phyloP scores from a whole-genome alignment of 2,888 invertebrate species.

The Embidobia sp. region DNA sequence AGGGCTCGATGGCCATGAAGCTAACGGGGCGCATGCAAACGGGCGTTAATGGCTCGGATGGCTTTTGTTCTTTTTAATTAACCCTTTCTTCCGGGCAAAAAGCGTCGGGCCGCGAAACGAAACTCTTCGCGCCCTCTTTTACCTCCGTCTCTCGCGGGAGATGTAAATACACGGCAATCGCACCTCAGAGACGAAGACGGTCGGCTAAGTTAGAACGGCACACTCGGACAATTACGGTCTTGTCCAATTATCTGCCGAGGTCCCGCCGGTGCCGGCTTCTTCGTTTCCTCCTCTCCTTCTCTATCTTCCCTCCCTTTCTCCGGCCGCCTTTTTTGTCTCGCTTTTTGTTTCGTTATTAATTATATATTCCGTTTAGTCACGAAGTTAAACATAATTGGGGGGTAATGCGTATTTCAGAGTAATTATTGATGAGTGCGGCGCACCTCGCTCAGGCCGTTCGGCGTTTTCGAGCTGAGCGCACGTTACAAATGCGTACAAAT shows the following conservation, averaged over 20 bases:
- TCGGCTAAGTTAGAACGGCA: constrained; percentile 48
- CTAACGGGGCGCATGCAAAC: constrained; percentile 81
- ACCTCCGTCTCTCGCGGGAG: constrained; percentile 75
- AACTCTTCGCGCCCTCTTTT: constrained; percentile 62
- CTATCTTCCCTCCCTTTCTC: constrained; percentile 8
- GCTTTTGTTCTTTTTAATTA: constrained; percentile 82
- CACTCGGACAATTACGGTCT: constrained; percentile 77
- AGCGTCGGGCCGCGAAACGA: constrained; percentile 26
- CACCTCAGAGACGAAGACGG: constrained; percentile 78
- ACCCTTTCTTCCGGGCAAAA: constrained; percentile 79
- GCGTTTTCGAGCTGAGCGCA: constrained; percentile 37
- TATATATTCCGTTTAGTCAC: constrained; percentile 57
- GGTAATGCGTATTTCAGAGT: constrained; percentile 51
- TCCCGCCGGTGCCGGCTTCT: constrained; percentile 66
- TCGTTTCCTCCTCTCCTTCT: constrained; percentile 17
- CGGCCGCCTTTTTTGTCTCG: constrained; percentile 19
- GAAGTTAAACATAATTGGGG: constrained; percentile 52
- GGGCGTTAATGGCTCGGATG: constrained; percentile 81
- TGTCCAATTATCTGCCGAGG: constrained; percentile 78
- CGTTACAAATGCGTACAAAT: constrained; percentile 52
- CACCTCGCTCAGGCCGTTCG: constrained; percentile 26
- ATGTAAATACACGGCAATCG: constrained; percentile 81
- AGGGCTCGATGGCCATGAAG: constrained; percentile 75
- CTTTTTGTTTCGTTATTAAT: constrained; percentile 51
- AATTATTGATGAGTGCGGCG: constrained; percentile 49